phyloP scores from a whole-genome alignment of 2,113 vertebrate species.

The Pseudorectes ferrugineus region DNA sequence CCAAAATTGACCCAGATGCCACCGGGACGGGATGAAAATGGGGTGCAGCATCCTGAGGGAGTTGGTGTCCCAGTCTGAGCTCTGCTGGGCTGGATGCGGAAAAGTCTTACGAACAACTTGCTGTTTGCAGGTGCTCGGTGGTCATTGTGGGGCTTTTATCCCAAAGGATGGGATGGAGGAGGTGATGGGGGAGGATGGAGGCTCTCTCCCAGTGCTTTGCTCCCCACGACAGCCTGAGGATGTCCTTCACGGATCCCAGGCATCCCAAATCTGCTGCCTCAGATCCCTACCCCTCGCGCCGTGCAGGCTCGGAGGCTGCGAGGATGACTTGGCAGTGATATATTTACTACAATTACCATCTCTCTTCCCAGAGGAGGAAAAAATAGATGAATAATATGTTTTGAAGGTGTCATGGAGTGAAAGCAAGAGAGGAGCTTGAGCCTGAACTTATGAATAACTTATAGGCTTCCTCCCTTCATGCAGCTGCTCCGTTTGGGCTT shows the following conservation, averaged over 20 bases:
- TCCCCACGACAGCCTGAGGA: not conserved
- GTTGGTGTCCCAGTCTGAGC: fast-evolving
- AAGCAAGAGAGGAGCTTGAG: constrained; percentile 46
- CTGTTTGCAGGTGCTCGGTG: not conserved
- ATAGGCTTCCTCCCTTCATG: constrained; percentile 46
- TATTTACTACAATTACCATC: constrained; percentile 55
- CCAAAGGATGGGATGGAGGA: fast-evolving
- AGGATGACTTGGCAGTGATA: constrained; percentile 44
- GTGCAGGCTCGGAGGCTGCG: not conserved
- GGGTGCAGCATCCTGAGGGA: not conserved
- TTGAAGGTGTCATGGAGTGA: constrained; percentile 60
- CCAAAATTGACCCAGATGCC: not conserved
- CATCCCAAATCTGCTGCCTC: not conserved
- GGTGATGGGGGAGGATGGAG: not conserved
- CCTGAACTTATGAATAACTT: constrained; percentile 71
- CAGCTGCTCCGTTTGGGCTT: constrained; percentile 59
- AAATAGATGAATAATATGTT: constrained; percentile 55
- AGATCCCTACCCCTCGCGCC: not conserved
- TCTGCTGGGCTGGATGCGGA: fast-evolving
- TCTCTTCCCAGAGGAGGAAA: constrained; percentile 24
- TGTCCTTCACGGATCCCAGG: not conserved
- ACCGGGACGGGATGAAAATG: fast-evolving
- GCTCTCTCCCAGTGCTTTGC: not conserved
- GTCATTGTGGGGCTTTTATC: fast-evolving
- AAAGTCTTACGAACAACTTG: fast-evolving